Evolutionary conservation across 2,113 vertebrate genomes (phyloP), one percentile per base, ranked within the genome.

Genomic region (Chloroceryle aenea): DNA sequence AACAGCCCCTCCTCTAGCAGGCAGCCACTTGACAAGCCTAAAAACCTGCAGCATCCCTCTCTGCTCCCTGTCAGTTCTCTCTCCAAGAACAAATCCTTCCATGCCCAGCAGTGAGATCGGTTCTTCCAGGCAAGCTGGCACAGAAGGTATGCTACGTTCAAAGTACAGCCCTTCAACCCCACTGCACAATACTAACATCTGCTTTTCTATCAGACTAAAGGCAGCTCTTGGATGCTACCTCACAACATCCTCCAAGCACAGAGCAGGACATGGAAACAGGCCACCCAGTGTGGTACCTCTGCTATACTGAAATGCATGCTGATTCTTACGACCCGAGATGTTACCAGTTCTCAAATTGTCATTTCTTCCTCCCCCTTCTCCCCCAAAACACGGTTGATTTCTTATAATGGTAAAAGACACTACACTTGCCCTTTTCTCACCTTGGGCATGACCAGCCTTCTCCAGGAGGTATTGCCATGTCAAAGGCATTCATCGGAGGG

Each of bases 71-170:
- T 7, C 72, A 79, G 7, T 18, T 79, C 15, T 42, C 30, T 9
- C 68, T 19, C 17, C 11, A n/a, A 85, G 55, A 73, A 59, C 50
- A 81, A 89, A 78, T 19, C 68, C 47, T 67, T 19, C 52, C 2
- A 2, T 22, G 55, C 12, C 12, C 40, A 43, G 67, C 38, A 42
- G 32, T 4, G 7, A 17, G 47, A 67, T 4, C 13, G 47, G 64
- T 67, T 67, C 67, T 61, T 83, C 77, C 80, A 84, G 56, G 64
- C 93, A 78, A 62, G 47, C 32, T 4, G 14, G 80, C 73, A 83
- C 42, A 62, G 36, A 40, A 77, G 50, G 55, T 43, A 73, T 3
- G 43, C 66, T 12, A 34, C 4, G 1, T n/a, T 71, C 78, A 62
- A 73, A 84, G 81, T 34, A 23, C 40, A 66, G n/a, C 11, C n/a